phyloP scores from a whole-genome alignment of 2,797 vertebrate genomes.

The Anguilla anguilla region DNA sequence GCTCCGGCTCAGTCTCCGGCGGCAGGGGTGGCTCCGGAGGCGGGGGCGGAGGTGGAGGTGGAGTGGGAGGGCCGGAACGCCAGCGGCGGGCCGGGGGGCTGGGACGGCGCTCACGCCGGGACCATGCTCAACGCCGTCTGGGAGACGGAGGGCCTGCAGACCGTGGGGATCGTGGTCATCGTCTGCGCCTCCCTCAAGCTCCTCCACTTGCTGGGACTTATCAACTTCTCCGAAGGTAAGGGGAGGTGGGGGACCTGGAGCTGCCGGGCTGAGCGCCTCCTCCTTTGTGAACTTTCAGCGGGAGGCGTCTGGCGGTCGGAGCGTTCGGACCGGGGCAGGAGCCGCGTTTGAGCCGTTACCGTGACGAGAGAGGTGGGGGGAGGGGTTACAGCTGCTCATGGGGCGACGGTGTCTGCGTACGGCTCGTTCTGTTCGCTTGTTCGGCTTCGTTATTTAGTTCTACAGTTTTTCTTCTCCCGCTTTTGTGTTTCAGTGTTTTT shows the following conservation, averaged over 20 bases:
- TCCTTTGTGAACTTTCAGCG: background rate
- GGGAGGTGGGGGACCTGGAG: background rate
- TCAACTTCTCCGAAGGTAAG: constrained; percentile 99
- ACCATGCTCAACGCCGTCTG: constrained; percentile 90
- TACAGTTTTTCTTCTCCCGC: background rate
- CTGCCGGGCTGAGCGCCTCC: too few species aligned
- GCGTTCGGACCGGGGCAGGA: background rate
- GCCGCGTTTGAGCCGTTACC: background rate
- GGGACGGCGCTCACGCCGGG: constrained; percentile 78
- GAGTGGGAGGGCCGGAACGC: constrained; percentile 51
- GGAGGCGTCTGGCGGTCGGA: background rate
- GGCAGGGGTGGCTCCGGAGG: constrained; percentile 53
- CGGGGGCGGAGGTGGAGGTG: constrained; percentile 51
- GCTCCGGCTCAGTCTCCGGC: background rate
- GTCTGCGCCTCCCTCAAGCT: constrained; percentile 97
- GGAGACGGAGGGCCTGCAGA: constrained; percentile 98
- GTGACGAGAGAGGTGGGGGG: background rate
- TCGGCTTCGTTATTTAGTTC: background rate
- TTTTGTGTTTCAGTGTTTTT: background rate
- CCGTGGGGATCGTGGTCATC: constrained; percentile 97
- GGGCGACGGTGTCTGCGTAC: too few species aligned
- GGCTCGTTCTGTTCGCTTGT: background rate
- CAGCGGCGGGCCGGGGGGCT: constrained; percentile 53
- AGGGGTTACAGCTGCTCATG: too few species aligned
- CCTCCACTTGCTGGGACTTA: constrained; percentile 96